phyloP scores from a whole-genome alignment of 2,113 vertebrate species.

The Pogonocichla stellata region DNA sequence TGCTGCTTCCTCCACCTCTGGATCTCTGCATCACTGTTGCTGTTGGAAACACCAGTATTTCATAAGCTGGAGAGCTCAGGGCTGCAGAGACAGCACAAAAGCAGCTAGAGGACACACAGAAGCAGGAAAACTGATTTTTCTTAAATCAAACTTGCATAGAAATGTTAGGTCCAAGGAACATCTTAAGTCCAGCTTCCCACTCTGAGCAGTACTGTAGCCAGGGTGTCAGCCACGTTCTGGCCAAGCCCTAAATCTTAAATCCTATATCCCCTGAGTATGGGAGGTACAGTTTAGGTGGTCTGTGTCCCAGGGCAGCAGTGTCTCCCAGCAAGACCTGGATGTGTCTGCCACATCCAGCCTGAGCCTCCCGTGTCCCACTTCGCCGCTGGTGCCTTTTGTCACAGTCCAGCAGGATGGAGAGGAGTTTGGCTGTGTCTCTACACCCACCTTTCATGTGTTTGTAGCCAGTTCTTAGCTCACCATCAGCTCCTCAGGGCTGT shows the following conservation, averaged over 20 bases:
- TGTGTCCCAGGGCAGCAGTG: not conserved
- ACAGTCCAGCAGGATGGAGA: accelerated
- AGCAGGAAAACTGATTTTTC: not conserved
- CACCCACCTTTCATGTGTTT: accelerated
- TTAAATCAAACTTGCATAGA: not conserved
- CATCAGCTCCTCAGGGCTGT: accelerated
- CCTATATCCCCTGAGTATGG: not conserved
- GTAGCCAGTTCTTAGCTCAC: not conserved
- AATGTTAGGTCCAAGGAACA: not conserved
- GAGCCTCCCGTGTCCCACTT: not conserved
- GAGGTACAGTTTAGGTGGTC: accelerated
- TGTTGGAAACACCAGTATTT: constrained; percentile 36
- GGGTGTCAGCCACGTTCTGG: not conserved
- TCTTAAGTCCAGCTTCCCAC: not conserved
- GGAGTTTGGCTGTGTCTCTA: not conserved
- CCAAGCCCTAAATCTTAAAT: not conserved
- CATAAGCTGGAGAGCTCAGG: not conserved
- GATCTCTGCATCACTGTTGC: constrained; percentile 7
- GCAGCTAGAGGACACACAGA: not conserved
- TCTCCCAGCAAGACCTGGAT: accelerated
- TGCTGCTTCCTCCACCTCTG: not conserved
- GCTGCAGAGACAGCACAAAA: not conserved
- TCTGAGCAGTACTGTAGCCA: not conserved
- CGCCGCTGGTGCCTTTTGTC: not conserved
- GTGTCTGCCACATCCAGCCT: not conserved